phyloP scores from a whole-genome alignment of 1,140 invertebrate species.

The Zaprionus kolodkinae region DNA sequence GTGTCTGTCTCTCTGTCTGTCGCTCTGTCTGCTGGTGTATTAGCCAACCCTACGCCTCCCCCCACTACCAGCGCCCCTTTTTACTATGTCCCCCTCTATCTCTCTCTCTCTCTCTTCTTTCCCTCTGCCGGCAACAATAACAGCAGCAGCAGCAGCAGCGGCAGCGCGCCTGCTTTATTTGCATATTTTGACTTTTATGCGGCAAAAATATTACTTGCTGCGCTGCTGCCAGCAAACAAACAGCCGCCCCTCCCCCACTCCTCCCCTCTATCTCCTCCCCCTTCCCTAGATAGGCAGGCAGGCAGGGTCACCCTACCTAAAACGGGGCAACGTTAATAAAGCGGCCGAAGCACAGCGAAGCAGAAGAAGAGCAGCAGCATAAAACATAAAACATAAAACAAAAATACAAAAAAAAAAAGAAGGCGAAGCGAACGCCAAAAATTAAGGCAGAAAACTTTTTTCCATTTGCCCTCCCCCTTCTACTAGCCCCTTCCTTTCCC shows the following conservation, averaged over 20 bases:
- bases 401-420: constrained; percentile 12
- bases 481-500: background rate
- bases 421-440: constrained; percentile 40
- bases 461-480: constrained; percentile 51
- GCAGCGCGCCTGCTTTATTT: constrained; percentile 61
- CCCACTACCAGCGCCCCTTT: background rate
- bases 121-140: constrained; percentile 20
- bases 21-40: constrained; percentile 42
- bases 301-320: constrained; percentile 42
- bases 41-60: constrained; percentile 16
- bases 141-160: constrained; percentile 22
- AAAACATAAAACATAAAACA: constrained; percentile 6
- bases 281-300: no score
- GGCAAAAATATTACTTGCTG: constrained; percentile 79
- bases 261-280: constrained; percentile 1
- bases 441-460: constrained; percentile 60
- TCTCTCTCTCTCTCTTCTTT: background rate
- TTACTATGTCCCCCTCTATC: background rate
- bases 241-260: background rate
- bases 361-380: background rate
- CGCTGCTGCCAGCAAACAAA: constrained; percentile 72
- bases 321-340: constrained; percentile 68
- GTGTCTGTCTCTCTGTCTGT: constrained; percentile 28
- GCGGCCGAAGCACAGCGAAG: constrained; percentile 45
- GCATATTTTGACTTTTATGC: constrained; percentile 81